These are phyloP conservation scores for Ischnura elegans DNA, from an alignment of 2,888 invertebrate genomes.

Conservation along the genomic window DNA sequence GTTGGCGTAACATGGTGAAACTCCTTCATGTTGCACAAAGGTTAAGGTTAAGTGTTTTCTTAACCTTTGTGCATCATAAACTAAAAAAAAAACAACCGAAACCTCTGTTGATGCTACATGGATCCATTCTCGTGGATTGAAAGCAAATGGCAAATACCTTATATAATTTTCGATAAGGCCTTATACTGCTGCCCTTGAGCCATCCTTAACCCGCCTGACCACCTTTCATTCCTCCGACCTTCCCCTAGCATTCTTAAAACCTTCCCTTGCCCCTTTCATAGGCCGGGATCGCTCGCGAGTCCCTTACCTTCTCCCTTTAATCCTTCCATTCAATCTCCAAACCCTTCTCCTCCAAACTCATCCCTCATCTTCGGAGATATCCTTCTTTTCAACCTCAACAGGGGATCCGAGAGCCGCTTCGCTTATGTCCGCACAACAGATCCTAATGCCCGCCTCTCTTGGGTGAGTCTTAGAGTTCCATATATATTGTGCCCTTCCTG, in stretches of 20 bases:
- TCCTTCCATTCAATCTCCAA: background rate
- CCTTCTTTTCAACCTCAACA: background rate
- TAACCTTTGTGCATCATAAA: too few relatives aligned
- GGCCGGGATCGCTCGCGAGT: background rate
- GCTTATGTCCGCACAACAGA: background rate
- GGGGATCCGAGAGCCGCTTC: background rate
- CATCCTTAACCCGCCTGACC: background rate
- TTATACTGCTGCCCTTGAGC: background rate
- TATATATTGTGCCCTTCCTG: background rate
- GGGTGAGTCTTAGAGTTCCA: background rate
- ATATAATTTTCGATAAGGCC: background rate
- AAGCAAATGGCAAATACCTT: too few relatives aligned
- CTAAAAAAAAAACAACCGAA: too few relatives aligned
- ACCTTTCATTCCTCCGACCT: background rate
- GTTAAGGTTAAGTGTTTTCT: too few relatives aligned
- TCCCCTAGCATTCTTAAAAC: background rate
- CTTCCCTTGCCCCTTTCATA: background rate
- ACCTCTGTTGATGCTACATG: too few relatives aligned
- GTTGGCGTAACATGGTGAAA: too few relatives aligned
- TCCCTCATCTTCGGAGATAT: background rate
- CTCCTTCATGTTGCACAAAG: too few relatives aligned
- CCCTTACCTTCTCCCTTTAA: background rate
- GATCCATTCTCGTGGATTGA: too few relatives aligned
- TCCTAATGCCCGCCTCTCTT: background rate
- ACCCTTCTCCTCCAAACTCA: background rate